phyloP scores from a whole-genome alignment of 2,113 vertebrate species.

The Plecotus auritus region DNA sequence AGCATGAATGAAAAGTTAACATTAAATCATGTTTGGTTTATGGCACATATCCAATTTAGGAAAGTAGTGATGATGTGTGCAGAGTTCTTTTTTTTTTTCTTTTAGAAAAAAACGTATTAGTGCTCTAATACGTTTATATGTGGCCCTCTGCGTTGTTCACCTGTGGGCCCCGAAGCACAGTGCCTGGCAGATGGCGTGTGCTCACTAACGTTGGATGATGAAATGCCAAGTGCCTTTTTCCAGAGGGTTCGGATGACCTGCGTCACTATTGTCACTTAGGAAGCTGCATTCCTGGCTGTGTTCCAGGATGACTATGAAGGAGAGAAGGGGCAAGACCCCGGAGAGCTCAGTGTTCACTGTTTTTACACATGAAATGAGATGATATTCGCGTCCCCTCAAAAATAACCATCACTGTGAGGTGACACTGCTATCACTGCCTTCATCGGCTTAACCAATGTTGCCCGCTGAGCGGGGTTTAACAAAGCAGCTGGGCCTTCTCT shows the following conservation, averaged over 20 bases:
- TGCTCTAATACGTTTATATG: not conserved
- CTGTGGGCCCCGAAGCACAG: not conserved
- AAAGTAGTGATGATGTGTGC: not conserved
- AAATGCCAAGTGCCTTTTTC: not conserved
- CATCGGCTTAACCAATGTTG: not conserved
- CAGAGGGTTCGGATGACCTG: not conserved
- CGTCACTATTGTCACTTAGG: not conserved
- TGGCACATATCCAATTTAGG: not conserved
- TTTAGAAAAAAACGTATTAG: not conserved
- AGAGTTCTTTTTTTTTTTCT: not conserved
- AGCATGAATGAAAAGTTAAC: not conserved
- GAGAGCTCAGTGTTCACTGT: not conserved
- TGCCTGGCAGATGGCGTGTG: not conserved
- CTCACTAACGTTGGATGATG: not conserved
- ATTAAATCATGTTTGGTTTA: not conserved
- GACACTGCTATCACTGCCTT: not conserved
- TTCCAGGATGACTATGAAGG: not conserved
- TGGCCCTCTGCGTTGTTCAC: not conserved
- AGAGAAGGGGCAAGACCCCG: not conserved
- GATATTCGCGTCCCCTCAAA: not conserved
- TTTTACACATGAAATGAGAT: not conserved
- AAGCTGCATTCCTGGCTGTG: not conserved
- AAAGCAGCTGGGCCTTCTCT: not conserved
- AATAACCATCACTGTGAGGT: not conserved
- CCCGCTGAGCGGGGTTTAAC: not conserved